Conservation (phyloP, 2,113 vertebrate species). For the Phrynocephalus versicolor region DNA sequence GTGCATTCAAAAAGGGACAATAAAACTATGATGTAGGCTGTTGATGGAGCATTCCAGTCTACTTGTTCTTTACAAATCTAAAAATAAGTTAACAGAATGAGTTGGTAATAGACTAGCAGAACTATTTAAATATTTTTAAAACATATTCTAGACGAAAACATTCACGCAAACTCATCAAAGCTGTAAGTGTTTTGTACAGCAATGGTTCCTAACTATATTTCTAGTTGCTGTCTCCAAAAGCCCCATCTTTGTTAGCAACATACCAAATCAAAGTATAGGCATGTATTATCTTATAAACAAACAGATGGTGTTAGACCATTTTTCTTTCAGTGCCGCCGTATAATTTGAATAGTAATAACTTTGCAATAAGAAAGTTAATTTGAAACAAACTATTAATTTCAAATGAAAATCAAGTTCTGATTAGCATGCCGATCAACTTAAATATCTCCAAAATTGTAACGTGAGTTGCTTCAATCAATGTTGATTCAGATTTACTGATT, state of each 20-base stretch:
- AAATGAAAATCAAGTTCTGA: neutral
- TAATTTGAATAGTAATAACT: neutral
- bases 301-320: neutral
- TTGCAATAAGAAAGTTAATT: too few relatives aligned
- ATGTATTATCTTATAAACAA: neutral
- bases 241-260: neutral
- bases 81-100: neutral
- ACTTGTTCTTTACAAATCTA: neutral
- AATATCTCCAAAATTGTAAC: neutral
- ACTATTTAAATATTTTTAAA: neutral
- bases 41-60: neutral
- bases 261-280: neutral
- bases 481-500: neutral
- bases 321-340: neutral
- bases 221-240: neutral
- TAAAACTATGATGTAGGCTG: neutral
- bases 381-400: too few relatives aligned
- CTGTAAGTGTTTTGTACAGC: neutral
- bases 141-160: neutral
- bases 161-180: neutral
- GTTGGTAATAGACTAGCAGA: neutral
- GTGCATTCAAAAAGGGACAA: constrained; percentile 15
- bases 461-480: neutral
- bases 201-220: neutral
- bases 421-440: neutral